Conservation (phyloP, 2,888 invertebrate species). For the Gandaritis pyraliata region DNA sequence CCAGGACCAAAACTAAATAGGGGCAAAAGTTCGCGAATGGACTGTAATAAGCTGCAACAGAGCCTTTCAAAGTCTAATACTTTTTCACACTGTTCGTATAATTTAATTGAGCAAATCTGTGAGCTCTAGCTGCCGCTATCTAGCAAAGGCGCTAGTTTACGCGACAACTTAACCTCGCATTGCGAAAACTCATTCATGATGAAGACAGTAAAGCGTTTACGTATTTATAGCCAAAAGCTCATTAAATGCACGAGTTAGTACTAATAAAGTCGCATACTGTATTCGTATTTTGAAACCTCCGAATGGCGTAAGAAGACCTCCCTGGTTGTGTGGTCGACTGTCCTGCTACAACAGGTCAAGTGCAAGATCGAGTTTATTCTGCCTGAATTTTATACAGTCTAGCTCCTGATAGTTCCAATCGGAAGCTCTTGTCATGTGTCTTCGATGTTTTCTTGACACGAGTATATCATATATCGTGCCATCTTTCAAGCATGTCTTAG, state of each 20-base stretch:
- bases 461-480: too few relatives aligned
- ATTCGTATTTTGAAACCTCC: slow-evolving; percentile 20
- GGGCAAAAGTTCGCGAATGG: too few relatives aligned
- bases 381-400: too few relatives aligned
- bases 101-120: slow-evolving; percentile 24
- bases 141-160: slow-evolving; percentile 27
- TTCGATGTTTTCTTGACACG: too few relatives aligned
- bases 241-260: slow-evolving; percentile 24
- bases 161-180: slow-evolving; percentile 30
- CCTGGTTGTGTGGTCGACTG: background rate
- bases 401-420: too few relatives aligned
- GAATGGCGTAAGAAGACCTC: slow-evolving; percentile 6
- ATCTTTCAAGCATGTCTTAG: background rate
- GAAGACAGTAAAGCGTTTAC: slow-evolving; percentile 27
- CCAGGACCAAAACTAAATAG: background rate
- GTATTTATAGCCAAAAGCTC: slow-evolving; percentile 20
- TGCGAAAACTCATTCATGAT: slow-evolving; percentile 34
- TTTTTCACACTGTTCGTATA: slow-evolving; percentile 1
- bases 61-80: slow-evolving; percentile 18
- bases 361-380: background rate
- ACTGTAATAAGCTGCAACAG: slow-evolving; percentile 17
- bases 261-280: slow-evolving; percentile 17
- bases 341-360: background rate
- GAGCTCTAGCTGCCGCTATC: background rate
- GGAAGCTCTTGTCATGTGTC: too few relatives aligned